Conservation (phyloP, 2,888 invertebrate species). For the Pomacea canaliculata region DNA sequence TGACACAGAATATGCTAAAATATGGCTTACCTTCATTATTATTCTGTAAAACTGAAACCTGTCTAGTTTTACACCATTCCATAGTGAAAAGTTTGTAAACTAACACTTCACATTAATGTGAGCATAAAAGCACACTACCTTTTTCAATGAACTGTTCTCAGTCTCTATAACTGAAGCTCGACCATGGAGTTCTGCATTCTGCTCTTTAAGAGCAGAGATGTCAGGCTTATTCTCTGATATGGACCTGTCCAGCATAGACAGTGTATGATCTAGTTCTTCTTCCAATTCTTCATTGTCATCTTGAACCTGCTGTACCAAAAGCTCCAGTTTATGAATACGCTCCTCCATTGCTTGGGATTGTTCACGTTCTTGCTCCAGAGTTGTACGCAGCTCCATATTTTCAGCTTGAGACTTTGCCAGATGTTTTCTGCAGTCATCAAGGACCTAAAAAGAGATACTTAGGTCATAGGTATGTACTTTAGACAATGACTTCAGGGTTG, state of each 20-base stretch:
- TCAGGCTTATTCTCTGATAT: constrained; percentile 30
- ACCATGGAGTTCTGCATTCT: constrained; percentile 46
- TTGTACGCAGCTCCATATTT: constrained; percentile 55
- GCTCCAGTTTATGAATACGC: constrained; percentile 46
- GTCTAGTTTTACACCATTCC: too few relatives aligned
- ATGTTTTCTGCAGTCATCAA: constrained; percentile 59
- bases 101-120: too few relatives aligned
- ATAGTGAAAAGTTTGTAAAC: too few relatives aligned
- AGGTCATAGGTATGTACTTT: background rate
- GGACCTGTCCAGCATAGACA: constrained; percentile 42
- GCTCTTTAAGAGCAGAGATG: constrained; percentile 42
- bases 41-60: too few relatives aligned
- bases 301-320: constrained; percentile 23
- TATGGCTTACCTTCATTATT: too few relatives aligned
- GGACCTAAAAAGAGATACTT: constrained; percentile 25
- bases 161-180: constrained; percentile 37
- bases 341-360: constrained; percentile 43
- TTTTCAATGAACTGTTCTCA: constrained; percentile 49
- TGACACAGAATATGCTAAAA: too few relatives aligned
- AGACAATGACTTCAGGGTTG: background rate
- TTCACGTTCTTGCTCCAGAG: constrained; percentile 51
- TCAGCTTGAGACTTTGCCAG: constrained; percentile 56
- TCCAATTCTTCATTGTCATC: constrained; percentile 31
- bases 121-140: constrained; percentile 34
- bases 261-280: constrained; percentile 46